Conservation (phyloP, 2,797 vertebrate species). For the Periophthalmus magnuspinnatus region DNA sequence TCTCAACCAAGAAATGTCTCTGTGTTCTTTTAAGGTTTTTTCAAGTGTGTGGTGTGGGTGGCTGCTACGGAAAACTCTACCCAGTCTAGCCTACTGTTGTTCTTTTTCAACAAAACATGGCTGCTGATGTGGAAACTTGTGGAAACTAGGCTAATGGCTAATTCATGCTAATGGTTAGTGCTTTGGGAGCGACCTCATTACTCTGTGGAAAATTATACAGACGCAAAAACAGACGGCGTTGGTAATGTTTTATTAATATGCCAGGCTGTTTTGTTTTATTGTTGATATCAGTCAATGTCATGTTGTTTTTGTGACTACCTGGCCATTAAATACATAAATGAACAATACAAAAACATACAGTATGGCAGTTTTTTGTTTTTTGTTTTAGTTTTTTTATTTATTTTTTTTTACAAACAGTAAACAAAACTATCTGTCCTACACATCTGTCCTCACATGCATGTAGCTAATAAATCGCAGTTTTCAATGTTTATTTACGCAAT, state of each 20-base stretch:
- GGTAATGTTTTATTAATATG: background rate
- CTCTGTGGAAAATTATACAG: constrained; percentile 41
- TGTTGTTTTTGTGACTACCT: no score
- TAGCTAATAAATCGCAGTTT: background rate
- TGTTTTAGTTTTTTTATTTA: no score
- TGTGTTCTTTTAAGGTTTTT: constrained; percentile 11
- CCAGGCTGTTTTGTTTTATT: background rate
- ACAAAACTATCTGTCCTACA: no score
- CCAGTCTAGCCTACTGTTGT: constrained; percentile 6
- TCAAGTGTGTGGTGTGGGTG: constrained; percentile 21
- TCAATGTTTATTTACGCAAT: no score
- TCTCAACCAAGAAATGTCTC: background rate
- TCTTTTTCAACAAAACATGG: constrained; percentile 20
- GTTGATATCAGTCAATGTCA: no score
- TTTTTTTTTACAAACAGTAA: no score
- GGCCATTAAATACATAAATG: no score
- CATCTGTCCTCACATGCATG: no score
- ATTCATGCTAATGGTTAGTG: constrained; percentile 24
- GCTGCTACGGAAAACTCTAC: constrained; percentile 1
- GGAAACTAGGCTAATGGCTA: constrained; percentile 50
- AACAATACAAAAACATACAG: no score
- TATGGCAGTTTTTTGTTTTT: no score
- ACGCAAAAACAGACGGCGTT: constrained; percentile 31
- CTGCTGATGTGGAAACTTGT: constrained; percentile 27
- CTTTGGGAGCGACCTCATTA: constrained; percentile 30